Conservation (phyloP, 2,113 vertebrate species). For the Oplegnathus fasciatus region DNA sequence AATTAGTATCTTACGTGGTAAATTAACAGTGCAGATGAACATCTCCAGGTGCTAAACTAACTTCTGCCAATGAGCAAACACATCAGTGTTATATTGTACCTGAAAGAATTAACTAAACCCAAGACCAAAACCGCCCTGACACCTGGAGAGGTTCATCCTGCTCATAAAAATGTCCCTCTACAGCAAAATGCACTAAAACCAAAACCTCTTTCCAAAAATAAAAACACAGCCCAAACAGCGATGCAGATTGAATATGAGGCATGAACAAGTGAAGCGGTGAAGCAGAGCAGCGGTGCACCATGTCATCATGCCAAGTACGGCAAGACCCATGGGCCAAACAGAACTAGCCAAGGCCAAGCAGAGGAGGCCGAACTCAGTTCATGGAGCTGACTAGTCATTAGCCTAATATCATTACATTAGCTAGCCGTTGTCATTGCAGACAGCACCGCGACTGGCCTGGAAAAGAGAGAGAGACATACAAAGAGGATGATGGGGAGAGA, state of each 20-base stretch:
- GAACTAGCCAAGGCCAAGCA: constrained; percentile 72
- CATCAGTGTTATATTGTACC: neutral
- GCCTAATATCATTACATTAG: constrained; percentile 77
- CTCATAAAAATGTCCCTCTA: neutral
- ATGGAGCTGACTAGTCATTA: constrained; percentile 40
- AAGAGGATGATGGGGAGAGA: constrained; percentile 51
- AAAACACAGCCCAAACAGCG: constrained; percentile 62
- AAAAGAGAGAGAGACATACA: constrained; percentile 66
- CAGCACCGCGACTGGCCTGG: constrained; percentile 69
- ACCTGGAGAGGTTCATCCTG: constrained; percentile 58
- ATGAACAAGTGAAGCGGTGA: constrained; percentile 53
- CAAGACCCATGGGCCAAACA: constrained; percentile 65
- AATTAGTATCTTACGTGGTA: constrained; percentile 29
- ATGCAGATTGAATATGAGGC: constrained; percentile 68
- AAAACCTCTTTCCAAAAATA: neutral
- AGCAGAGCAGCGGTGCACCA: constrained; percentile 67
- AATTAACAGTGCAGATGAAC: constrained; percentile 41
- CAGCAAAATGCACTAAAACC: constrained; percentile 69
- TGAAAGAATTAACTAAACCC: neutral
- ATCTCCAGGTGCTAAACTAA: constrained; percentile 59
- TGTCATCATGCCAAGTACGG: constrained; percentile 70
- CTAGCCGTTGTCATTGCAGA: constrained; percentile 77
- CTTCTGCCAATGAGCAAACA: neutral
- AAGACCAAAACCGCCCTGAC: neutral
- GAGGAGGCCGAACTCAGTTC: constrained; percentile 52